Evolutionary conservation across 2,888 invertebrate genomes (phyloP).

Genomic region (Philaethria dido): DNA sequence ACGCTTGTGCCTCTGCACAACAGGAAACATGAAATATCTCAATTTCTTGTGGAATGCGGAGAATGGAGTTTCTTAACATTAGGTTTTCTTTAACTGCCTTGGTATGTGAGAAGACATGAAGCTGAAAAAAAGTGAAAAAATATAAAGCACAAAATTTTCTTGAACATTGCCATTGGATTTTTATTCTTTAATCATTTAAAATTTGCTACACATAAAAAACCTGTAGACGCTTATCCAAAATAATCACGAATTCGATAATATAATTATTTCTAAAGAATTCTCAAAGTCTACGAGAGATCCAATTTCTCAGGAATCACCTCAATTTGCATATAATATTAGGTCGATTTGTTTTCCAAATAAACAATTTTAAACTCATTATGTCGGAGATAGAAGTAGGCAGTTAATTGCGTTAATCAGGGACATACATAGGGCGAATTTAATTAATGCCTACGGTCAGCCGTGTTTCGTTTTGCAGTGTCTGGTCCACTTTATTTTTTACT

Average conservation of each 20-base stretch:
- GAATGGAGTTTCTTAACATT: too few species aligned
- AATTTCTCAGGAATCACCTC: background rate
- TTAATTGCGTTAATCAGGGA: constrained; percentile 27
- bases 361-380: background rate
- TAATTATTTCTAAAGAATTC: background rate
- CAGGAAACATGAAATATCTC: too few species aligned
- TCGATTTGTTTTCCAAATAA: constrained; percentile 6
- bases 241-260: background rate
- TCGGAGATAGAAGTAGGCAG: constrained; percentile 9
- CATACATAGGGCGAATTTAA: constrained; percentile 33
- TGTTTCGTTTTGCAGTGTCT: constrained; percentile 30
- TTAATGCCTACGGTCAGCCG: constrained; percentile 32
- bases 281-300: background rate
- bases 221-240: background rate
- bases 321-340: constrained; percentile 12
- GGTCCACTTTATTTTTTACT: constrained; percentile 36
- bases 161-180: too few species aligned
- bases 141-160: too few species aligned
- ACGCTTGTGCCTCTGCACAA: too few species aligned
- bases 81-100: too few species aligned
- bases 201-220: background rate
- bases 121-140: too few species aligned
- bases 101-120: too few species aligned
- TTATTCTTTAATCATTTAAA: too few species aligned
- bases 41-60: too few species aligned